phyloP scores from a whole-genome alignment of 30 jellyfish, hydroid and myxozoan genomes.

The Mastigias papua region DNA sequence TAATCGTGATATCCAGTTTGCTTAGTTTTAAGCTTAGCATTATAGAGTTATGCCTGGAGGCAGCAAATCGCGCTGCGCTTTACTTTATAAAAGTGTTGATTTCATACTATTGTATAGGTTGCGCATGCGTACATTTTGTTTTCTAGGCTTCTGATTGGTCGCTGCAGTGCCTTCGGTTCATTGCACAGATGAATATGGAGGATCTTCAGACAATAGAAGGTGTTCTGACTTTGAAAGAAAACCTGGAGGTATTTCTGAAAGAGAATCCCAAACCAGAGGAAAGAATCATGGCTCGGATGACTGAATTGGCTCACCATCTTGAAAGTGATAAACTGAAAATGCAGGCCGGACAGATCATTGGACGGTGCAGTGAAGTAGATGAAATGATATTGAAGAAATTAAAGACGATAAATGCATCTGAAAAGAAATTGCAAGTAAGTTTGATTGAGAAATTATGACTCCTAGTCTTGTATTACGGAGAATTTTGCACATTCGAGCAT shows the following conservation, averaged over 20 bases:
- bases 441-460: too few relatives aligned
- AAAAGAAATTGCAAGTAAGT: conserved; percentile 77
- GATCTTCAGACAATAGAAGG: conserved; percentile 97
- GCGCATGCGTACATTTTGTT: not conserved
- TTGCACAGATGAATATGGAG: conserved; percentile 98
- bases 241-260: conserved; percentile 38
- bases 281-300: conserved; percentile 91
- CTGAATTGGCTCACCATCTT: conserved; percentile 97
- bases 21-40: too few relatives aligned
- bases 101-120: too few relatives aligned
- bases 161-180: conserved; percentile 85
- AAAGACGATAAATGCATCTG: conserved; percentile 84
- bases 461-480: too few relatives aligned
- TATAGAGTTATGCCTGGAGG: too few relatives aligned
- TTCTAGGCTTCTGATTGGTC: conserved; percentile 97
- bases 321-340: conserved; percentile 88
- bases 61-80: too few relatives aligned
- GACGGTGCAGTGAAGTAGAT: conserved; percentile 89
- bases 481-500: too few relatives aligned
- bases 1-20: too few relatives aligned
- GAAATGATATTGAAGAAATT: conserved; percentile 84
- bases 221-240: conserved; percentile 61
- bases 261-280: conserved; percentile 79
- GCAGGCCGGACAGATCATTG: conserved; percentile 96
- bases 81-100: too few relatives aligned